Conservation (phyloP, 2,797 vertebrate species). For the Natrix natrix region DNA sequence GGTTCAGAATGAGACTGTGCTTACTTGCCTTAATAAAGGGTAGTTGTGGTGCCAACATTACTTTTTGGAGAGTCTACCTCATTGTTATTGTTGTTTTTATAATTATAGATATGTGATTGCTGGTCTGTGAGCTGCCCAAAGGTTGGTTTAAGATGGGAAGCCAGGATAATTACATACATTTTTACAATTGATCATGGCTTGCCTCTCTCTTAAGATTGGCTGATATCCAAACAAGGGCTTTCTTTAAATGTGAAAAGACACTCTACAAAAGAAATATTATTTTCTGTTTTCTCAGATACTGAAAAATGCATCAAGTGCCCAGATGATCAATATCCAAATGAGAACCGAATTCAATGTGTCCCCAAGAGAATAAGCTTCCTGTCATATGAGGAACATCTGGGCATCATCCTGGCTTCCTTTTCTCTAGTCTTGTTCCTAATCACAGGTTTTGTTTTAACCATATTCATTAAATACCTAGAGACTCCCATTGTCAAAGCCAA, state of each 20-base stretch:
- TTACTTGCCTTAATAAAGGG: too few species aligned
- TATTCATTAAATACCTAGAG: too few species aligned
- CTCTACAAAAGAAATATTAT: not conserved
- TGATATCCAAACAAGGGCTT: not conserved
- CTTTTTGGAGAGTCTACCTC: too few species aligned
- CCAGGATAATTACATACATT: too few species aligned
- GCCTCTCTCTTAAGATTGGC: not conserved
- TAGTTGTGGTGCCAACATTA: too few species aligned
- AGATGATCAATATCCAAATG: not conserved
- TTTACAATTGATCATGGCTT: too few species aligned
- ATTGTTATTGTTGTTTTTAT: too few species aligned
- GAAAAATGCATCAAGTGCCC: not conserved
- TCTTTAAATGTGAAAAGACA: not conserved
- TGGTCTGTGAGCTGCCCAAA: too few species aligned
- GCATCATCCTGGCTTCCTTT: not conserved
- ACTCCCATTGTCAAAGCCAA: not conserved
- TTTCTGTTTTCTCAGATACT: not conserved
- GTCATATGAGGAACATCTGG: not conserved
- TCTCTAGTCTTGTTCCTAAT: not conserved
- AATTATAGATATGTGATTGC: too few species aligned
- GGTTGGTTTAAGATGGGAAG: too few species aligned
- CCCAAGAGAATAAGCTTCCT: not conserved
- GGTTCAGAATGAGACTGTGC: too few species aligned
- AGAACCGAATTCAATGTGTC: not conserved
- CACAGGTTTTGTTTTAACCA: too few species aligned